phyloP scores from a whole-genome alignment of 2,797 vertebrate species.

The Pseudopleuronectes americanus region DNA sequence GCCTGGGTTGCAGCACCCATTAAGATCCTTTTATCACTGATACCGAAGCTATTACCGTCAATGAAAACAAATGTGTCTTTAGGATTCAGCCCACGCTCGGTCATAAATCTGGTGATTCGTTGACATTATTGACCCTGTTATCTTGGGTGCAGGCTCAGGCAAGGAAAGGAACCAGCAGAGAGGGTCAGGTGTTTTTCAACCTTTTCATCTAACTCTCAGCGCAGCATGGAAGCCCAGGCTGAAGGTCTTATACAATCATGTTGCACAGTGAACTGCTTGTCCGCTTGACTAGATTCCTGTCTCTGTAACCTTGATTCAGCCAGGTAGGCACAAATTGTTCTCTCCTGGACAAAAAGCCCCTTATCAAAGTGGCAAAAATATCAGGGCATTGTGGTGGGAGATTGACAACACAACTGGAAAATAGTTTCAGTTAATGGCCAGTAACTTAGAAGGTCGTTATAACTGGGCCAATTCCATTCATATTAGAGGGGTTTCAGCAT shows the following conservation, averaged over 20 bases:
- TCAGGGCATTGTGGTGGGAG: background rate
- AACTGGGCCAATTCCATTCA: too few species aligned
- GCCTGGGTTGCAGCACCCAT: constrained; percentile 38
- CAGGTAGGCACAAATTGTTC: constrained; percentile 13
- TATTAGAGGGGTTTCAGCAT: too few species aligned
- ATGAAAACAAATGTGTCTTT: constrained; percentile 56
- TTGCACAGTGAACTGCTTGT: constrained; percentile 12
- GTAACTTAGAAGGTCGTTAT: too few species aligned
- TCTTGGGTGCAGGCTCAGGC: constrained; percentile 6
- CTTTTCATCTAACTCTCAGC: constrained; percentile 26
- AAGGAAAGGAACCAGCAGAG: constrained; percentile 11
- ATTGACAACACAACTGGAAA: background rate
- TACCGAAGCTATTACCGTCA: constrained; percentile 47
- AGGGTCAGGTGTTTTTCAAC: constrained; percentile 21
- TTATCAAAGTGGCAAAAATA: constrained; percentile 21
- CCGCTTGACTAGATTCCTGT: constrained; percentile 17
- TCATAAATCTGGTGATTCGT: constrained; percentile 50
- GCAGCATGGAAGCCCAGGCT: constrained; percentile 6
- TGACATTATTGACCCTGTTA: constrained; percentile 59
- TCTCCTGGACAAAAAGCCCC: background rate
- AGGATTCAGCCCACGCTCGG: constrained; percentile 43
- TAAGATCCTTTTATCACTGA: constrained; percentile 61
- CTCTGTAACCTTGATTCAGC: background rate
- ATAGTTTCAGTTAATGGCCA: background rate
- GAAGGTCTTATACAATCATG: background rate